phyloP scores from a whole-genome alignment of 2,797 vertebrate genomes.

The Poecilia wingei region DNA sequence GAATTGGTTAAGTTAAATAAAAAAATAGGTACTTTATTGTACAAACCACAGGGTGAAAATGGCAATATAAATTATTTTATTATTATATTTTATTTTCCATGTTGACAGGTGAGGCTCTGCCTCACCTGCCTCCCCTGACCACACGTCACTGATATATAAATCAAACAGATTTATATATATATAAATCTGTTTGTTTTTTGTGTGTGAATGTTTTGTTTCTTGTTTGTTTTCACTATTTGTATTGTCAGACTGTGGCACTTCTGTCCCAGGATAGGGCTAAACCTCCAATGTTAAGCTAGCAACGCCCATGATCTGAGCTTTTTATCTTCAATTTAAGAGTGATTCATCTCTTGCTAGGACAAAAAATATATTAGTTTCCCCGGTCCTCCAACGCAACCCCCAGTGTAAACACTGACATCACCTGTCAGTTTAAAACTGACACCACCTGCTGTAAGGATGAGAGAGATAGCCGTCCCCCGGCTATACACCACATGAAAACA shows the following conservation, averaged over 20 bases:
- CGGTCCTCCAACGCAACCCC: not conserved
- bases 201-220: not conserved
- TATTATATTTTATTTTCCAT: too few relatives aligned
- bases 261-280: not conserved
- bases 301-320: not conserved
- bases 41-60: too few relatives aligned
- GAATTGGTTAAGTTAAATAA: too few relatives aligned
- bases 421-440: conserved; percentile 31
- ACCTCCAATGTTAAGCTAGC: not conserved
- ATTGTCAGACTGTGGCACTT: not conserved
- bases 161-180: not conserved
- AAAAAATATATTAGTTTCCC: not conserved
- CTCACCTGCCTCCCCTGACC: too few relatives aligned
- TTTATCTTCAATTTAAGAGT: not conserved
- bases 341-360: not conserved
- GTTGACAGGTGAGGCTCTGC: too few relatives aligned
- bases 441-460: not conserved
- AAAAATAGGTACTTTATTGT: too few relatives aligned
- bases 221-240: not conserved
- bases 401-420: conserved; percentile 37
- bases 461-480: too few relatives aligned
- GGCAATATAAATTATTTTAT: too few relatives aligned
- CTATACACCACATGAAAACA: not conserved
- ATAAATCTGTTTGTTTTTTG: not conserved
- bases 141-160: too few relatives aligned